phyloP scores from a whole-genome alignment of 2,797 vertebrate genomes.

The Macrochelys suwanniensis region DNA sequence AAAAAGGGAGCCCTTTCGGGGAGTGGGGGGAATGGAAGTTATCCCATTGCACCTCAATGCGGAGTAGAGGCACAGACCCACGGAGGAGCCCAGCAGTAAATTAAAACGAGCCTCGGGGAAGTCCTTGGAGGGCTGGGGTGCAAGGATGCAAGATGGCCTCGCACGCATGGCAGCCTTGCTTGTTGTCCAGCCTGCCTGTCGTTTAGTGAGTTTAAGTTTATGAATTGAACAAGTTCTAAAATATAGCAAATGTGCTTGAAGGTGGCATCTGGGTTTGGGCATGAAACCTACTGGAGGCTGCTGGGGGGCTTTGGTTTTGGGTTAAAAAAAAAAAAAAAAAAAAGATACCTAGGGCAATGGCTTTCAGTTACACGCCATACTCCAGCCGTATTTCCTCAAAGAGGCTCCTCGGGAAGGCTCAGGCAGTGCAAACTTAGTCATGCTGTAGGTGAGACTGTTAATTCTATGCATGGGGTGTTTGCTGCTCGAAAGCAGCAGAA shows the following conservation, averaged over 20 bases:
- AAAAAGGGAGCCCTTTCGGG: neutral
- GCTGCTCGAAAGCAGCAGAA: neutral
- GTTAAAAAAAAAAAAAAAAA: neutral
- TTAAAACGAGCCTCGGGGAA: neutral
- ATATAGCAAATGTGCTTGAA: neutral
- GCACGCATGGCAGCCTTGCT: conserved; percentile 19
- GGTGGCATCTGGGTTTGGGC: neutral
- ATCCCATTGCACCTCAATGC: neutral
- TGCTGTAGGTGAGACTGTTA: neutral
- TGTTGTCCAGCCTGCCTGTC: neutral
- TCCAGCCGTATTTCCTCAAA: neutral
- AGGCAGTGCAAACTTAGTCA: neutral
- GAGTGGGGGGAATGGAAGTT: neutral
- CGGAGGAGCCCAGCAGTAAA: neutral
- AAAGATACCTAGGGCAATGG: neutral
- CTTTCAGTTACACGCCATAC: neutral
- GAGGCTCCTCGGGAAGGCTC: neutral
- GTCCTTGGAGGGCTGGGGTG: conserved; percentile 15
- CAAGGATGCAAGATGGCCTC: conserved; percentile 64
- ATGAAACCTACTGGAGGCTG: neutral
- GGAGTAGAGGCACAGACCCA: neutral
- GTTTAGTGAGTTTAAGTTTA: neutral
- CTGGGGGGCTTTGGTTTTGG: neutral
- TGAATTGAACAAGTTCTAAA: neutral
- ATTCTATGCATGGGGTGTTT: neutral